These are phyloP conservation scores for Sylvietta virens DNA, from an alignment of 2,113 vertebrate species.

Conservation along the genomic window DNA sequence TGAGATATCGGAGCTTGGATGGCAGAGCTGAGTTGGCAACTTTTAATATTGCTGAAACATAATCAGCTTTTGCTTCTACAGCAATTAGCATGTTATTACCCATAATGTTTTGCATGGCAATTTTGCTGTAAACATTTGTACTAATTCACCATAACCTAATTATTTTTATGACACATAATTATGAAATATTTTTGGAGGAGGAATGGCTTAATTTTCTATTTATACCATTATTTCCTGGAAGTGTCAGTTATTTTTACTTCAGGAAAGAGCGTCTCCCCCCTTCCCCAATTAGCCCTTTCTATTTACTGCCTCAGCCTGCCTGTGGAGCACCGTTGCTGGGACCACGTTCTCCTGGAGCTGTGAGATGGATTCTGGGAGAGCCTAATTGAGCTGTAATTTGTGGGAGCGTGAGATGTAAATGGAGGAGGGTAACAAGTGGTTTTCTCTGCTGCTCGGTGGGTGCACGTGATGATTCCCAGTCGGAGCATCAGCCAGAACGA, in stretches of 20 bases:
- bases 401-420: not conserved
- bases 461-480: not conserved
- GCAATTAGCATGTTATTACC: conserved; percentile 84
- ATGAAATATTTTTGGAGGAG: conserved; percentile 75
- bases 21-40: conserved; percentile 69
- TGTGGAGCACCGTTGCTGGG: not conserved
- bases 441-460: not conserved
- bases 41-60: conserved; percentile 75
- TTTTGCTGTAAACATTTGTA: conserved; percentile 84
- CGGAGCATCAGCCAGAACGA: not conserved
- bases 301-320: conserved; percentile 8
- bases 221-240: conserved; percentile 67
- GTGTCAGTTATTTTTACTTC: conserved; percentile 41
- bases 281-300: not conserved
- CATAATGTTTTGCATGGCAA: conserved; percentile 82
- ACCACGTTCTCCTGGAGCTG: not conserved
- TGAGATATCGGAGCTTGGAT: not conserved
- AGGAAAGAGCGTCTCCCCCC: not conserved
- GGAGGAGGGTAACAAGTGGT: not conserved
- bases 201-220: conserved; percentile 73
- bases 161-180: conserved; percentile 83
- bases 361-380: not conserved
- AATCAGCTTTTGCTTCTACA: conserved; percentile 81
- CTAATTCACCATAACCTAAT: conserved; percentile 83
- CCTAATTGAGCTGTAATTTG: not conserved